These are phyloP conservation scores for Emydoidea blandingii DNA, from an alignment of 2,797 vertebrate species.

Conservation along the genomic window DNA sequence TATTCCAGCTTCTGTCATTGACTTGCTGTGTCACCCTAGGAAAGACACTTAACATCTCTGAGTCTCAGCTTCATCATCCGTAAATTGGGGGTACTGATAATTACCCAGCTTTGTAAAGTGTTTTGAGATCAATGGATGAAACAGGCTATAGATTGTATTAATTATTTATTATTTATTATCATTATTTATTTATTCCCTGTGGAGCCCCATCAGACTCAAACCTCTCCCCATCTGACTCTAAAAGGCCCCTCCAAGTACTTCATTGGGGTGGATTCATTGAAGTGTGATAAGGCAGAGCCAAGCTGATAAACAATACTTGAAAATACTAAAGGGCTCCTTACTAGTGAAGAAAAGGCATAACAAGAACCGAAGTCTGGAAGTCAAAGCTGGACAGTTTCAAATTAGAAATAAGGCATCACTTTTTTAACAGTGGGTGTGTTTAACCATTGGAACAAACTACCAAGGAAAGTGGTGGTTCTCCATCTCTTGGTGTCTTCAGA, in stretches of 20 bases:
- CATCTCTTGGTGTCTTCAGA: neutral
- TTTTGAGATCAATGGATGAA: neutral
- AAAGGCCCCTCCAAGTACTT: neutral
- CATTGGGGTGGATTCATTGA: neutral
- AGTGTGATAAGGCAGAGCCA: neutral
- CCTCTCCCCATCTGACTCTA: neutral
- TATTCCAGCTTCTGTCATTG: neutral
- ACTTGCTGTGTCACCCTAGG: neutral
- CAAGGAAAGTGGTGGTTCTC: neutral
- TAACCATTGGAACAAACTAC: neutral
- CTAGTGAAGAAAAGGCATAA: neutral
- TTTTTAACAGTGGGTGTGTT: neutral
- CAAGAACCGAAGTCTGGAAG: neutral
- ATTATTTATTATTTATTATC: too few relatives aligned
- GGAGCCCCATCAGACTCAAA: neutral
- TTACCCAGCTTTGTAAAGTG: neutral
- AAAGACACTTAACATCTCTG: neutral
- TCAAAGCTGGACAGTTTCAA: neutral
- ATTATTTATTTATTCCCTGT: too few relatives aligned
- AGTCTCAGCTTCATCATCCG: neutral
- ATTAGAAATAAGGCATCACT: neutral
- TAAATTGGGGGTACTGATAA: neutral
- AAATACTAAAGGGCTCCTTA: neutral
- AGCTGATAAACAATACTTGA: neutral
- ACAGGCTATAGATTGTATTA: neutral